Conservation (phyloP, 2,797 vertebrate species). For the Tinamus major region DNA sequence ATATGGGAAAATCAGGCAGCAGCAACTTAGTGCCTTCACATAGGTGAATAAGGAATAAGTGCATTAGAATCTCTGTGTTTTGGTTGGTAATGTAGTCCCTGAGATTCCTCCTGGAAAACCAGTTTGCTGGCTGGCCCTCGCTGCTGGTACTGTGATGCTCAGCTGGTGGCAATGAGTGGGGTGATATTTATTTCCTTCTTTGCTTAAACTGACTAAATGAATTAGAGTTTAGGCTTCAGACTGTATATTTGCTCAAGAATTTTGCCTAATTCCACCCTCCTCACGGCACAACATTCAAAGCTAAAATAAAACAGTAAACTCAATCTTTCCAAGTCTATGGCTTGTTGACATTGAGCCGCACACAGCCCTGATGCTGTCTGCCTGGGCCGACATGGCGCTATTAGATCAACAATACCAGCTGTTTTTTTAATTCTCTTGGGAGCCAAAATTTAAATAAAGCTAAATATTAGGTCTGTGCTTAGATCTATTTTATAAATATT, state of each 20-base stretch:
- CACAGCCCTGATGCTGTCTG: slow-evolving; percentile 68
- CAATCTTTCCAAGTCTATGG: slow-evolving; percentile 63
- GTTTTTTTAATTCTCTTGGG: slow-evolving; percentile 79
- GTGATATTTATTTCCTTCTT: slow-evolving; percentile 19
- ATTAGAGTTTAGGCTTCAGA: slow-evolving; percentile 17
- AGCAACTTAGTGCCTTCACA: neutral
- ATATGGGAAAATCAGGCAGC: neutral
- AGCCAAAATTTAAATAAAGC: slow-evolving; percentile 82
- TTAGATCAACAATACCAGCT: slow-evolving; percentile 83
- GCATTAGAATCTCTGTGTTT: neutral
- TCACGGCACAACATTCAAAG: slow-evolving; percentile 72
- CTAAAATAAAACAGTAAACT: slow-evolving; percentile 71
- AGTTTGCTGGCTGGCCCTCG: neutral
- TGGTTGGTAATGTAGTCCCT: neutral
- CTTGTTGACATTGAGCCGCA: slow-evolving; percentile 79
- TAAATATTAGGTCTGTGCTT: slow-evolving; percentile 85
- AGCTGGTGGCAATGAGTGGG: slow-evolving; percentile 34
- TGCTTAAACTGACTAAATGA: slow-evolving; percentile 19
- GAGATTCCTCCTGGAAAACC: neutral
- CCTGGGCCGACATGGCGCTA: slow-evolving; percentile 66
- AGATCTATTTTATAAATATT: slow-evolving; percentile 83
- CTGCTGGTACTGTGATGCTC: neutral
- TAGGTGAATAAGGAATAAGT: neutral
- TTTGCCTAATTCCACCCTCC: slow-evolving; percentile 62
- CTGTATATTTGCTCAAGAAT: slow-evolving; percentile 70